Evolutionary conservation across 2,113 vertebrate genomes (phyloP).

Genomic region (Glaucidium brasilianum): DNA sequence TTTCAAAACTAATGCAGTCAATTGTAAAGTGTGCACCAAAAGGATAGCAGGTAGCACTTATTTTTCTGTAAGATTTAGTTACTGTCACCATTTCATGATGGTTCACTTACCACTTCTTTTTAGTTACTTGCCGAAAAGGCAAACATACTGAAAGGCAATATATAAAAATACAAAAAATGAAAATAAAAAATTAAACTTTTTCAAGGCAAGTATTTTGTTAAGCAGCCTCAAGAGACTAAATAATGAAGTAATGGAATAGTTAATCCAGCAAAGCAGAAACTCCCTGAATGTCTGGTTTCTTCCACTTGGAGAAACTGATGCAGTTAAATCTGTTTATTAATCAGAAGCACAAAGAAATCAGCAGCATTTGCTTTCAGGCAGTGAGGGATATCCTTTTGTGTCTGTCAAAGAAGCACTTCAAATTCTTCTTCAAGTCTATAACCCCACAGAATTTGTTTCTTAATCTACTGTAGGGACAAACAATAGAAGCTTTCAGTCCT

Average conservation of each 20-base stretch:
- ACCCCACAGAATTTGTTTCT: not conserved
- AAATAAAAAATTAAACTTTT: not conserved
- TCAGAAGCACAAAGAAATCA: not conserved
- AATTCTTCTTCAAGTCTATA: not conserved
- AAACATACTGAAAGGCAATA: not conserved
- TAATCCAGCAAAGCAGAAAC: slow-evolving; percentile 6
- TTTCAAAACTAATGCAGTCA: not conserved
- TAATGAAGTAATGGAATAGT: not conserved
- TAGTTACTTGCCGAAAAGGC: not conserved
- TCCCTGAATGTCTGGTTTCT: not conserved
- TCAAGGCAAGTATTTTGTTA: not conserved
- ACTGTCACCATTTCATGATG: not conserved
- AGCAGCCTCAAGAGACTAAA: not conserved
- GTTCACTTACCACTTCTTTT: not conserved
- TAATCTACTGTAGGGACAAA: not conserved
- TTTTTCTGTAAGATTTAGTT: not conserved
- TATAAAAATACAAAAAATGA: not conserved
- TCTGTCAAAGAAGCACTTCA: not conserved
- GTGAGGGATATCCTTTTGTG: not conserved
- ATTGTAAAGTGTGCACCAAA: not conserved
- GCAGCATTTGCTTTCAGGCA: slow-evolving; percentile 30
- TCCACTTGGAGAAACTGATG: slow-evolving; percentile 30
- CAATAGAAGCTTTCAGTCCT: not conserved
- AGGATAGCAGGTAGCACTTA: not conserved
- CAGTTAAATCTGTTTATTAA: slow-evolving; percentile 22